Evolutionary conservation across 2,888 invertebrate genomes (phyloP), one percentile per base, ranked within the genome.

Genomic region (Nysson spinosus): DNA sequence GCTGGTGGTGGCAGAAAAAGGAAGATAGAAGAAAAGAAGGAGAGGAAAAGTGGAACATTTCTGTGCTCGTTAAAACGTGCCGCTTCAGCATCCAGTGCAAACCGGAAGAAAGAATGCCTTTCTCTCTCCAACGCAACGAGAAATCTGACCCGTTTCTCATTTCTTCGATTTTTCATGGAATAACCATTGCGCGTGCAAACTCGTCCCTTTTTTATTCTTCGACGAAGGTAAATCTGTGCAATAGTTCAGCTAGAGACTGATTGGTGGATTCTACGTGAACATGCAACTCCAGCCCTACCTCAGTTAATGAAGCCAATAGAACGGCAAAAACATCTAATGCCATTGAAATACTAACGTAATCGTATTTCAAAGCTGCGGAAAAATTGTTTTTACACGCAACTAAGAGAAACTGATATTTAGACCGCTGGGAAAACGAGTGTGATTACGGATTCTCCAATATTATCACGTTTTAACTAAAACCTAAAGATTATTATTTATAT

Each of bases 11-110:
- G 39, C 37, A 20, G 20, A 20, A 43, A 44, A 50, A 52, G 26
- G 39, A 34, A 49, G 34, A 39, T 46, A 50, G 24, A n/a, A 16
- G 30, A 34, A 1, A 22, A 14, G 30, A 12, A 37, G n/a, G 39
- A 14, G 37, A 43, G 32, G 46, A 40, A 62, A 71, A 69, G 61
- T 66, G 70, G 71, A 70, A 60, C 66, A 62, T 62, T 69, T 67
- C 61, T 60, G 58, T 56, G 66, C 71, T 71, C 71, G 70, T 71
- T 71, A 70, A 69, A 70, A 70, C 71, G 61, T 56, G 58, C 66
- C 56, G 58, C 49, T 71, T 71, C 71, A 70, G 71, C 66, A 70
- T 66, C 58, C 62, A 67, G 43, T 39, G 62, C 46, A 46, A 70
- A 60, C 66, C 66, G 70, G 62, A 67, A 62, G 70, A 56, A 66